Percentiles rank a stretch among this genome's conserved stretches.
Conservation (phyloP, 2,888 invertebrate genomes). For the Pilophorus perplexus region DNA sequence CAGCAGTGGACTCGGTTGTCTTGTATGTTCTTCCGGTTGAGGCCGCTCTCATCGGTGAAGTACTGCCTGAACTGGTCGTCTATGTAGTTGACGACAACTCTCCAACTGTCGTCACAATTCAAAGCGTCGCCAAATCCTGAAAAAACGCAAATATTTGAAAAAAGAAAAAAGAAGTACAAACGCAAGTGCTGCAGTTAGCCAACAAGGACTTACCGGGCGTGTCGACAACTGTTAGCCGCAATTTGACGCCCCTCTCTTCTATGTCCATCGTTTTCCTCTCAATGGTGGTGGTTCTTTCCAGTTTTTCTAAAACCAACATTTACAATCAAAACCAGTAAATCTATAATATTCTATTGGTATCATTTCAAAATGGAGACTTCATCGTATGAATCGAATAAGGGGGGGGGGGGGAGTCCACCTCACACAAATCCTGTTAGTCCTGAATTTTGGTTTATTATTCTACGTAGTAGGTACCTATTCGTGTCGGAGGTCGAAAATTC, state of each 20-base stretch:
- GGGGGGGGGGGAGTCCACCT: too few relatives aligned
- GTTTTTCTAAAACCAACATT: too few relatives aligned
- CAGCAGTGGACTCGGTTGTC: conserved; percentile 96
- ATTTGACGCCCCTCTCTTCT: conserved; percentile 87
- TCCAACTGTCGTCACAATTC: conserved; percentile 92
- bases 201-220: conserved; percentile 82
- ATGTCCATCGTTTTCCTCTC: conserved; percentile 84
- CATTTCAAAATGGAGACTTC: too few relatives aligned
- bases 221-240: conserved; percentile 87
- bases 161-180: neutral
- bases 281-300: conserved; percentile 61
- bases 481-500: too few relatives aligned
- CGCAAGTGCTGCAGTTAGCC: neutral
- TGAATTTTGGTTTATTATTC: too few relatives aligned
- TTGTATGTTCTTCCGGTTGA: conserved; percentile 90
- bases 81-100: conserved; percentile 85
- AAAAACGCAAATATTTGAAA: neutral
- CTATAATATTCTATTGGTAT: neutral
- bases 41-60: conserved; percentile 88
- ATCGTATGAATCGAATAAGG: too few relatives aligned
- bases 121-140: conserved; percentile 85
- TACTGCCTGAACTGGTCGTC: conserved; percentile 78
- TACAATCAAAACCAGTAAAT: conserved; percentile 44
- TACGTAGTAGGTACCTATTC: too few relatives aligned
- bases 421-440: too few relatives aligned